phyloP scores from a whole-genome alignment of 1,140 invertebrate genomes.

The Pogonognathellus flavescens region DNA sequence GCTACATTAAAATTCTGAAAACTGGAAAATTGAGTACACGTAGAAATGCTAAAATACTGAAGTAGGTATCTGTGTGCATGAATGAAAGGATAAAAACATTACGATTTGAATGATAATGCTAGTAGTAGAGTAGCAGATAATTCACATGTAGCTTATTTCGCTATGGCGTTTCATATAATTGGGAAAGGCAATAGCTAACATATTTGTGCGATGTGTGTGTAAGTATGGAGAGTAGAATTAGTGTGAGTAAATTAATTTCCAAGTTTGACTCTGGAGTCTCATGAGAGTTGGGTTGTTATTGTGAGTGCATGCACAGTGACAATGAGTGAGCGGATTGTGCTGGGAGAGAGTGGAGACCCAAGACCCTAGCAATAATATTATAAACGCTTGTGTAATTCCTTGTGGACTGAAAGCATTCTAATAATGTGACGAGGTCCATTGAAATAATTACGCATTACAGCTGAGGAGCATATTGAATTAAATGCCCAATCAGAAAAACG shows the following conservation, averaged over 20 bases:
- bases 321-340: slow-evolving; percentile 21
- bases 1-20: too few relatives aligned
- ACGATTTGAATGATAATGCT: too few relatives aligned
- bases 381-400: slow-evolving; percentile 33
- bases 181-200: too few relatives aligned
- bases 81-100: too few relatives aligned
- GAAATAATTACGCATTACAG: slow-evolving; percentile 15
- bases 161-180: too few relatives aligned
- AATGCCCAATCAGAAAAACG: slow-evolving; percentile 22
- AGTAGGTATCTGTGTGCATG: too few relatives aligned
- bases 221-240: slow-evolving; percentile 16
- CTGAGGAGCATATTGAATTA: slow-evolving; percentile 35
- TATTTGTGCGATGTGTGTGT: too few relatives aligned
- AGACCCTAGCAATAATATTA: neutral
- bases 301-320: neutral
- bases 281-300: neutral
- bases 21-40: too few relatives aligned
- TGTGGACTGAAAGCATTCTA: slow-evolving; percentile 37
- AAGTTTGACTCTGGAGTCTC: slow-evolving; percentile 28
- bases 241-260: slow-evolving; percentile 37
- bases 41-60: too few relatives aligned
- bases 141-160: too few relatives aligned
- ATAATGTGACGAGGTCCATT: slow-evolving; percentile 39
- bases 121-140: too few relatives aligned
- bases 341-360: too few relatives aligned